Evolutionary conservation across 2,888 invertebrate genomes (phyloP).

Genomic region (Eristalis tenax): DNA sequence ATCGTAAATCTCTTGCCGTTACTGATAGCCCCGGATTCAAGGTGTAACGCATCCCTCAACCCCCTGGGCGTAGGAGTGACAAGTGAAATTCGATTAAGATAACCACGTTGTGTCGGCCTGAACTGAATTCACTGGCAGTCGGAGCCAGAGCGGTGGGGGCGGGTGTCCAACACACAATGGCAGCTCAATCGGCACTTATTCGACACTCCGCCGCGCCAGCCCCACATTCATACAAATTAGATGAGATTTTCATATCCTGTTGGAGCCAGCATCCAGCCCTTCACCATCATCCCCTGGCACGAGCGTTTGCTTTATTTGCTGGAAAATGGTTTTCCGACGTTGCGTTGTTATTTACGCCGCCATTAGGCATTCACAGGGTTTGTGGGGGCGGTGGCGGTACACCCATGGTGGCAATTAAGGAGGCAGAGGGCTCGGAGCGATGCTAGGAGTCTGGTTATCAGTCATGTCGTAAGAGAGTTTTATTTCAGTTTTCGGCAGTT

Average conservation of each 20-base stretch:
- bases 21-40: not conserved
- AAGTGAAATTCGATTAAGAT: conserved; percentile 38
- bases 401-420: not conserved
- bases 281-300: too few relatives aligned
- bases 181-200: too few relatives aligned
- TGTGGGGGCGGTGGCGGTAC: not conserved
- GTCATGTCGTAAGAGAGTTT: not conserved
- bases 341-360: conserved; percentile 29
- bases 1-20: not conserved
- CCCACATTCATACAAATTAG: conserved; percentile 39
- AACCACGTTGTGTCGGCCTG: not conserved
- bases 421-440: not conserved
- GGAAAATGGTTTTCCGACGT: conserved; percentile 36
- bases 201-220: not conserved
- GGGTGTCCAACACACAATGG: not conserved
- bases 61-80: not conserved
- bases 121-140: conserved; percentile 38
- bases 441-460: not conserved
- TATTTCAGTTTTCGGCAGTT: not conserved
- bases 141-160: too few relatives aligned
- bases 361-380: conserved; percentile 11
- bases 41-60: not conserved
- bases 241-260: conserved; percentile 48
- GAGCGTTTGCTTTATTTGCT: conserved; percentile 34
- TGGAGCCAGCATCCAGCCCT: not conserved